A percentile compares a stretch with the other conserved stretches of the same genome.
phyloP scores from a whole-genome alignment of 2,797 vertebrate species.

The Propithecus perrieri region DNA sequence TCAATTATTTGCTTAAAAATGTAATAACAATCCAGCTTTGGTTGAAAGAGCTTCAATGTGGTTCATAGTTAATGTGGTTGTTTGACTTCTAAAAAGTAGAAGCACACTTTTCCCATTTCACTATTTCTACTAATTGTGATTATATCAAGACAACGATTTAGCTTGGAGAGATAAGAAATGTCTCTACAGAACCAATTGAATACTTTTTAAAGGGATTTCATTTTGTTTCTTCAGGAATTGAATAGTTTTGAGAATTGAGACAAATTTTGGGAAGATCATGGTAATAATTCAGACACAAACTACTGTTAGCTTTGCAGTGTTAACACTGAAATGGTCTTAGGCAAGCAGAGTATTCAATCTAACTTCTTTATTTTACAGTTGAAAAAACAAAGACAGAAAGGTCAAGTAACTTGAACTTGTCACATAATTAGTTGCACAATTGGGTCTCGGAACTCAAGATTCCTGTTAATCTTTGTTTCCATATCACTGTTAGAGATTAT shows the following conservation, averaged over 20 bases:
- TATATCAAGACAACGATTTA: not conserved
- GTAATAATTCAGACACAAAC: not conserved
- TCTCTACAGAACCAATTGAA: not conserved
- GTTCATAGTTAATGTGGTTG: not conserved
- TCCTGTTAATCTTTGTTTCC: not conserved
- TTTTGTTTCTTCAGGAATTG: not conserved
- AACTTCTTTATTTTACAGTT: not conserved
- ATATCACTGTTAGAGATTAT: not conserved
- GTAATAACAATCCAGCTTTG: not conserved
- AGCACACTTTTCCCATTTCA: not conserved
- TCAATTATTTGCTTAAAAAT: not conserved
- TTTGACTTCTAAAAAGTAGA: not conserved
- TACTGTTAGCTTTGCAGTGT: not conserved
- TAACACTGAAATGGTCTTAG: not conserved
- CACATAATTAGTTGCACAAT: not conserved
- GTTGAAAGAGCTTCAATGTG: not conserved
- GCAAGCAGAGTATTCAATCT: not conserved
- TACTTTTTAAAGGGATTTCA: not conserved
- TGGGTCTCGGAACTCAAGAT: not conserved
- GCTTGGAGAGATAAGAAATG: not conserved
- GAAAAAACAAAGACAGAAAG: not conserved
- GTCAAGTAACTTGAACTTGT: not conserved
- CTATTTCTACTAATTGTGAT: not conserved
- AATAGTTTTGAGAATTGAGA: not conserved
- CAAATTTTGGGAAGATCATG: not conserved